Base-by-base conservation (phyloP, 2,888 invertebrate genomes). In the Eulithis prunata region DNA sequence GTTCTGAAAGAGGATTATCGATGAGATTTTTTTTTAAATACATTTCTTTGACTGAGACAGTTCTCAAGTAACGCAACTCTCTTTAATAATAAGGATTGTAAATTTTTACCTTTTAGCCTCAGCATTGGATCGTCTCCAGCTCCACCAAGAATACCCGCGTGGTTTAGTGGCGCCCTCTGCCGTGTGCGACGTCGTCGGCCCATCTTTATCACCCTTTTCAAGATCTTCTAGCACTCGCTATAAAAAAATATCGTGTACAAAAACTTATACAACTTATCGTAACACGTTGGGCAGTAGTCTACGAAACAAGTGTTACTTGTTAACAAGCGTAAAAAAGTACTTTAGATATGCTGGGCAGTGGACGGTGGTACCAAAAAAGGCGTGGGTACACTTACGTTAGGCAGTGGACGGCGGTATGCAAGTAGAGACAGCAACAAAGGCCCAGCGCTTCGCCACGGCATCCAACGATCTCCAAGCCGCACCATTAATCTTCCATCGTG, bases 401-500 rank as follows among this genome's bases (percentile, higher is more conserved):
- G 96, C 78, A 99, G 92, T 64, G 97, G 96, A 78, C 97, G 95
- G 82, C 97, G 96, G 93, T 97, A 99, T 75, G 97, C 96, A 71
- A 97, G 95, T 73, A 97, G 94, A 73, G 98, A 97, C 82, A 98
- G 95, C 78, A 99, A 95, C 82, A 98, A 95, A 52, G 99, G 98
- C 68, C 97, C 97, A 75, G 99, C 99, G 75, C 96, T 96, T 75
- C 96, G 94, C 98, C 98, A 99, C 80, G 96, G 97, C 93, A 97
- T 96, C 89, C 96, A 97, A 92, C 98, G 97, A 78, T 96, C 96
- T 8, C 96, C 96, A 70, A 98, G 95, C 79, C 97, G 95, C 77
- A 98, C 96, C 70, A 98, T 96, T 78, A 98, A 94, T 81, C 97
- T 96, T 51, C 97, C 96, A 82, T 96, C 96, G 76, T 97, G 76